Percentiles rank a stretch among this genome's conserved stretches.
Conservation (phyloP, 2,113 vertebrate genomes). For the Pelvicachromis taeniatus region DNA sequence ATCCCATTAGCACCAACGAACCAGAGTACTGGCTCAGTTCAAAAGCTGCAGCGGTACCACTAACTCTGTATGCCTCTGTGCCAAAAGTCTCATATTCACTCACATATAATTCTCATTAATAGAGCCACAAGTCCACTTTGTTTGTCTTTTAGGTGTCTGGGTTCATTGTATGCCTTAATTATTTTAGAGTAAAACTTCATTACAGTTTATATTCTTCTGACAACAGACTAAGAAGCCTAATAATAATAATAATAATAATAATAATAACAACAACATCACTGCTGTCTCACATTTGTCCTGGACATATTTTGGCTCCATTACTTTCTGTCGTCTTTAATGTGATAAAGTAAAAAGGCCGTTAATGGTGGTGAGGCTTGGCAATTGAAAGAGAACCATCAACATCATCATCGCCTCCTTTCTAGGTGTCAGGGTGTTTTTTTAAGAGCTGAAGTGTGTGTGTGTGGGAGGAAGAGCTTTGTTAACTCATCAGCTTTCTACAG, state of each 20-base stretch:
- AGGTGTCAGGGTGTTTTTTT: neutral
- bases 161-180: neutral
- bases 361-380: neutral
- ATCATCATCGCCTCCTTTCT: neutral
- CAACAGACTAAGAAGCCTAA: neutral
- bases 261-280: neutral
- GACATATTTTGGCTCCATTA: neutral
- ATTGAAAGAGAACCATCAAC: neutral
- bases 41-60: neutral
- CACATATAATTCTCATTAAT: neutral
- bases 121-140: neutral
- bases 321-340: neutral
- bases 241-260: neutral
- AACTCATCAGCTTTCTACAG: neutral
- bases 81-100: neutral
- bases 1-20: neutral
- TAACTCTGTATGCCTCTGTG: neutral
- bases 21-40: neutral
- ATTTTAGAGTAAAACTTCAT: neutral
- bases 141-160: neutral
- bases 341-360: neutral
- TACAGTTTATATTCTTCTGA: neutral
- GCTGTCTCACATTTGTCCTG: neutral
- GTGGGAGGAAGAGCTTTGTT: neutral
- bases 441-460: neutral